These are phyloP conservation scores for Hypsopygia costalis DNA, from an alignment of 2,888 invertebrate genomes.

Conservation along the genomic window DNA sequence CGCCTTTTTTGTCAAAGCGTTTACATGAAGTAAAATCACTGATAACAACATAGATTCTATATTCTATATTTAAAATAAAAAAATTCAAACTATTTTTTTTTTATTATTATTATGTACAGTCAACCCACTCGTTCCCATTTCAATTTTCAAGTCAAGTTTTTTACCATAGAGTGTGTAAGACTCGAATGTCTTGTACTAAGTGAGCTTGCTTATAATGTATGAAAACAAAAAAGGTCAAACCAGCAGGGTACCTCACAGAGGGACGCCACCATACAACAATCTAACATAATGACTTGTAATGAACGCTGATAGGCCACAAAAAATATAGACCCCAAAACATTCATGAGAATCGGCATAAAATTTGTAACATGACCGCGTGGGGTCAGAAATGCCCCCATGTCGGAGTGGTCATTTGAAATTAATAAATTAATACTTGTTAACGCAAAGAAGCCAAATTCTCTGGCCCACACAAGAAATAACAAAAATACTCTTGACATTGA, in stretches of 20 bases:
- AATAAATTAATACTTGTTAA: too few relatives aligned
- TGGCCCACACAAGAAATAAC: too few relatives aligned
- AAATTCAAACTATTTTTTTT: too few relatives aligned
- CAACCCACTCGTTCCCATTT: neutral
- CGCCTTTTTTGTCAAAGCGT: constrained; percentile 12
- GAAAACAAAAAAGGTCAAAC: constrained; percentile 34
- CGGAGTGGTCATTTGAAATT: too few relatives aligned
- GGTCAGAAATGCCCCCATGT: constrained; percentile 12
- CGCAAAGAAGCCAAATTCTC: too few relatives aligned
- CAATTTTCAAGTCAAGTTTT: neutral
- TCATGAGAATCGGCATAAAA: constrained; percentile 30
- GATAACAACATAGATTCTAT: too few relatives aligned
- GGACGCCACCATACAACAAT: constrained; percentile 51
- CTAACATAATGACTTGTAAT: constrained; percentile 66
- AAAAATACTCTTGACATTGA: too few relatives aligned
- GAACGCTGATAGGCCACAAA: constrained; percentile 52
- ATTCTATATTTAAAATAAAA: neutral
- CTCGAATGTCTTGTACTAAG: neutral
- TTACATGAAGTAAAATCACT: neutral
- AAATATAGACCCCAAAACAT: constrained; percentile 33
- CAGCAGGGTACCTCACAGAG: constrained; percentile 52
- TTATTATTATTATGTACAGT: too few relatives aligned
- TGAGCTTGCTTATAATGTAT: constrained; percentile 4
- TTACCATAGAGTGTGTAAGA: neutral
- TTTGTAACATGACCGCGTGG: neutral